Conservation (phyloP, 2,113 vertebrate genomes). For the Benitochromis conjunctus region DNA sequence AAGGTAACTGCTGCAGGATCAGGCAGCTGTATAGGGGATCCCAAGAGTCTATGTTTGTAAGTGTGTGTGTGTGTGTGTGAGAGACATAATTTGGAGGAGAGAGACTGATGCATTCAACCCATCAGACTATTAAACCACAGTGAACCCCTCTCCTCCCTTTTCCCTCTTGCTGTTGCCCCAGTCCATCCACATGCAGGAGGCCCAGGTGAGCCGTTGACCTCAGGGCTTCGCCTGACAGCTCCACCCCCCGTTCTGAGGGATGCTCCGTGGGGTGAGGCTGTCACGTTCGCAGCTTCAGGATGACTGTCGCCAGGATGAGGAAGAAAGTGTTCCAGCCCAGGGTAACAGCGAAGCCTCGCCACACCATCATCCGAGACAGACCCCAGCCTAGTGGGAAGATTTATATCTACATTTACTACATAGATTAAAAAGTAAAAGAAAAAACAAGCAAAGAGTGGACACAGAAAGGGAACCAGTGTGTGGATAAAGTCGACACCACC, state of each 20-base stretch:
- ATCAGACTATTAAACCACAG: neutral
- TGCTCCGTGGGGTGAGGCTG: neutral
- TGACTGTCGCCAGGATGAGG: conserved; percentile 75
- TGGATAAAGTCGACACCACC: fast-evolving
- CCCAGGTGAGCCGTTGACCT: neutral
- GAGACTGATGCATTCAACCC: neutral
- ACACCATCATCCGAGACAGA: conserved; percentile 74
- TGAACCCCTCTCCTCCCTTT: neutral
- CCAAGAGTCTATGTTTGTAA: neutral
- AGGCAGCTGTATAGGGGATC: neutral
- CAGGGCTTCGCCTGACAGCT: neutral
- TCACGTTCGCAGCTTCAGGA: conserved; percentile 76
- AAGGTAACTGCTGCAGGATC: conserved; percentile 7
- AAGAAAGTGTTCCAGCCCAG: conserved; percentile 79
- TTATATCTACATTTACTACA: neutral
- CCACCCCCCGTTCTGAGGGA: neutral
- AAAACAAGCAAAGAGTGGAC: neutral
- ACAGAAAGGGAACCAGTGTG: neutral
- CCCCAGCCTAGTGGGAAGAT: conserved; percentile 69
- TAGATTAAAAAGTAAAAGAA: neutral
- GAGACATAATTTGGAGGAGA: neutral
- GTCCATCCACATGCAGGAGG: neutral
- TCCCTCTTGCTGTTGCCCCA: neutral
- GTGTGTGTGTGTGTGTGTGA: neutral
- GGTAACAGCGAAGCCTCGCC: conserved; percentile 75